Conservation (phyloP, 2,797 vertebrate genomes). For the Fistularia tabacaria region DNA sequence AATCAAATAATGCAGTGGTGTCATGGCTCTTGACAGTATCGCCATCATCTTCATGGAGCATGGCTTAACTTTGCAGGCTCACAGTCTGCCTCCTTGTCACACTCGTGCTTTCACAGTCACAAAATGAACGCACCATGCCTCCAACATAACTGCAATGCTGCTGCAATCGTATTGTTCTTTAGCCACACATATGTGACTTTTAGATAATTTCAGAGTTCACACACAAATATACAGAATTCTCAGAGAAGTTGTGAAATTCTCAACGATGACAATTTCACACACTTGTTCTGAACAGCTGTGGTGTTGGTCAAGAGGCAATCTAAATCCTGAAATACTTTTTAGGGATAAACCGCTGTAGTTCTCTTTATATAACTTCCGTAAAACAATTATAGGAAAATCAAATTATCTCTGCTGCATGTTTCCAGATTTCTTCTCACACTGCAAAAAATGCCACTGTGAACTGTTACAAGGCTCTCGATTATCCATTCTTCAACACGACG, state of each 20-base stretch:
- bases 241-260: constrained; percentile 29
- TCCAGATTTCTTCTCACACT: neutral
- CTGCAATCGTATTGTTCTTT: constrained; percentile 7
- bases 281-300: constrained; percentile 41
- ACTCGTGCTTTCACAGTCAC: constrained; percentile 10
- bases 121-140: constrained; percentile 7
- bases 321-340: neutral
- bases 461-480: too few species aligned
- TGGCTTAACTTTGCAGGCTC: constrained; percentile 9
- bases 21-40: constrained; percentile 1
- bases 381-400: constrained; percentile 1
- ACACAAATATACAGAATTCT: constrained; percentile 3
- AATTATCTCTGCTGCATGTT: constrained; percentile 1
- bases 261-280: constrained; percentile 30
- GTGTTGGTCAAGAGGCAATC: constrained; percentile 18
- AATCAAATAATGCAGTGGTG: neutral
- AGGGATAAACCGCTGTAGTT: constrained; percentile 6
- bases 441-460: neutral
- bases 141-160: constrained; percentile 7
- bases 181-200: constrained; percentile 24
- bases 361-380: constrained; percentile 5
- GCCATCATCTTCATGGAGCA: constrained; percentile 11
- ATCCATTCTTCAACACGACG: too few species aligned
- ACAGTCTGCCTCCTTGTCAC: constrained; percentile 5
- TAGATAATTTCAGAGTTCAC: constrained; percentile 16